Base-by-base conservation (phyloP, 2,888 invertebrate species). In the Hydropsyche betteni region DNA sequence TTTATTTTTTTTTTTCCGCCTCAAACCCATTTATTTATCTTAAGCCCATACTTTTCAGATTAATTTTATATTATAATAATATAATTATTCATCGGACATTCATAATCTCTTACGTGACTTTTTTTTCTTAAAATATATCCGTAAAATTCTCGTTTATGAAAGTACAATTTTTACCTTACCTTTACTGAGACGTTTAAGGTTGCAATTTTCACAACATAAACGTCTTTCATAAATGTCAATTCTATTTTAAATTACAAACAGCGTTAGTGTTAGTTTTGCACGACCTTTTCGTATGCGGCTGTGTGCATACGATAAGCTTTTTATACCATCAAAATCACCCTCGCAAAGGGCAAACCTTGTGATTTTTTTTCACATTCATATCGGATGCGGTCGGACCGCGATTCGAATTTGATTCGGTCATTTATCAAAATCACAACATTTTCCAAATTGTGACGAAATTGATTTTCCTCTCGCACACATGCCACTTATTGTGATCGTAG, bases 11-110 rank as follows among this genome's bases (percentile, higher is more conserved):
- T 61, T 61, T 61, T 34, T 3, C n/a, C 64, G 8, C 33, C n/a
- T 51, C 14, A 61, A 24, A 10, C 36, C 64, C 64, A 64, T 64
- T 64, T 36, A 64, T 64, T 64, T 64, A 64, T 34, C 36, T 36
- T 36, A 34, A 64, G 34, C 36, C 12, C 64, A 36, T 36, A 64
- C 24, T 36, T 64, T 64, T 64, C 36, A 10, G 24, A 33, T 64
- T 64, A 64, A 64, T 36, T 64, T 34, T 64, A 34, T 36, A 34
- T 64, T 64, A 64, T 64, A 64, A 64, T 64, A 64, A 61, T 24
- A 16, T 24, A 24, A 24, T 24, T 24, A 2, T 8, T 44, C 10
- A 44, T 1, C 44, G 6, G 44, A 44, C 6, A 44, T 44, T 44
- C 3, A 44, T 44, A 44, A 44, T 44, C 44, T 44, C 44, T 44